These are phyloP conservation scores for Drosophila tropicalis DNA, from an alignment of 1,140 invertebrate genomes.

Conservation along the genomic window DNA sequence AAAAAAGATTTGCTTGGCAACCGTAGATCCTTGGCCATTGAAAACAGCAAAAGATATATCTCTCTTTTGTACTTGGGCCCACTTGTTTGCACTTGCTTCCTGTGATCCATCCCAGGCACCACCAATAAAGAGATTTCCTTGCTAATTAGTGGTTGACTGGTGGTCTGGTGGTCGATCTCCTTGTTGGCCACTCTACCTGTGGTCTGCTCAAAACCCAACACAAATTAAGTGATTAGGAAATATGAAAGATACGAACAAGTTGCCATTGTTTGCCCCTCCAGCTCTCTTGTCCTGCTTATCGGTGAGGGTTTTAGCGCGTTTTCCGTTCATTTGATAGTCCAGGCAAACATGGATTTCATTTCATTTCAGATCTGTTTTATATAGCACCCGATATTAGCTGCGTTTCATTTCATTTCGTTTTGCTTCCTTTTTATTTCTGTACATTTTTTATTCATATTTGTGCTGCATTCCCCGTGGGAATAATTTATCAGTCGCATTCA, in stretches of 20 bases:
- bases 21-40: constrained; percentile 74
- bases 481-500: constrained; percentile 55
- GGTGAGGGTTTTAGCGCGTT: constrained; percentile 59
- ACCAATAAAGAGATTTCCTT: constrained; percentile 74
- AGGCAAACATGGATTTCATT: background rate
- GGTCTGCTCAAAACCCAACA: constrained; percentile 50
- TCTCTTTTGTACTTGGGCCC: constrained; percentile 24
- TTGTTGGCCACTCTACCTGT: constrained; percentile 37
- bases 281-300: constrained; percentile 43
- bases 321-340: constrained; percentile 49
- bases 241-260: constrained; percentile 49
- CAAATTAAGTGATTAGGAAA: constrained; percentile 75
- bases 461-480: constrained; percentile 62
- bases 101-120: constrained; percentile 41
- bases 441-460: constrained; percentile 28
- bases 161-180: constrained; percentile 40
- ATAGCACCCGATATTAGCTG: constrained; percentile 36
- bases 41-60: constrained; percentile 38
- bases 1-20: constrained; percentile 41
- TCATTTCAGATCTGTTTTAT: constrained; percentile 3
- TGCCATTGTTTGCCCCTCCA: constrained; percentile 39
- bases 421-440: constrained; percentile 36
- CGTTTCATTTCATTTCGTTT: constrained; percentile 23
- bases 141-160: constrained; percentile 65
- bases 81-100: constrained; percentile 56